These are phyloP conservation scores for Lymantria dispar DNA, from an alignment of 2,888 invertebrate genomes.

Conservation along the genomic window DNA sequence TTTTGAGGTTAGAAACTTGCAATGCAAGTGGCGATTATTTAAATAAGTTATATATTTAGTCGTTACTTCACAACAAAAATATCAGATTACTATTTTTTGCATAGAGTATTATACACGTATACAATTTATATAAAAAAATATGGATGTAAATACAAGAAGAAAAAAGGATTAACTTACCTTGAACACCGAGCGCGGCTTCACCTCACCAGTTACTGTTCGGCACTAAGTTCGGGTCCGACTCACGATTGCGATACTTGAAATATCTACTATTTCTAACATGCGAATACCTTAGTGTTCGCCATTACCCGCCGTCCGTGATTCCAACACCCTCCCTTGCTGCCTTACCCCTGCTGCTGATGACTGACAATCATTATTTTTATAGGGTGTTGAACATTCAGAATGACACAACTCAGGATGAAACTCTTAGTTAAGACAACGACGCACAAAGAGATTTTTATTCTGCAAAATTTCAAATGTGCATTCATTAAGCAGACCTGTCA, in stretches of 20 bases:
- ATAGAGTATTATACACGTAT: not conserved
- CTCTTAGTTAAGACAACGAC: too few species aligned
- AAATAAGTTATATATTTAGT: not conserved
- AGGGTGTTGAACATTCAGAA: too few species aligned
- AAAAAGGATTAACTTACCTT: not conserved
- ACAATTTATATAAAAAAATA: not conserved
- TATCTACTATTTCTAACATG: not conserved
- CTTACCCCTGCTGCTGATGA: too few species aligned
- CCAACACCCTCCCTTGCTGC: not conserved
- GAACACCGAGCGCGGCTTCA: not conserved
- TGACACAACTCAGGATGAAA: too few species aligned
- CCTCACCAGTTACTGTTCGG: slow-evolving; percentile 3
- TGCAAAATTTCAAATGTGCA: too few species aligned
- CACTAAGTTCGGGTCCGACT: slow-evolving; percentile 9
- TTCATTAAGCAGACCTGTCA: too few species aligned
- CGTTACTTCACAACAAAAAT: not conserved
- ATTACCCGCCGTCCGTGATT: not conserved
- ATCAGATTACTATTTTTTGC: not conserved
- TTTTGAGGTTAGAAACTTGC: too few species aligned
- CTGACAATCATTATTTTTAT: too few species aligned
- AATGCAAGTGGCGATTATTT: too few species aligned
- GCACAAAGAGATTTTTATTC: too few species aligned
- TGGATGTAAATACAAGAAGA: not conserved
- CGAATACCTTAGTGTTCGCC: not conserved
- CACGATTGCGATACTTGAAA: not conserved